These are phyloP conservation scores for Neosalanx taihuensis DNA, from an alignment of 2,797 vertebrate species.

Conservation along the genomic window DNA sequence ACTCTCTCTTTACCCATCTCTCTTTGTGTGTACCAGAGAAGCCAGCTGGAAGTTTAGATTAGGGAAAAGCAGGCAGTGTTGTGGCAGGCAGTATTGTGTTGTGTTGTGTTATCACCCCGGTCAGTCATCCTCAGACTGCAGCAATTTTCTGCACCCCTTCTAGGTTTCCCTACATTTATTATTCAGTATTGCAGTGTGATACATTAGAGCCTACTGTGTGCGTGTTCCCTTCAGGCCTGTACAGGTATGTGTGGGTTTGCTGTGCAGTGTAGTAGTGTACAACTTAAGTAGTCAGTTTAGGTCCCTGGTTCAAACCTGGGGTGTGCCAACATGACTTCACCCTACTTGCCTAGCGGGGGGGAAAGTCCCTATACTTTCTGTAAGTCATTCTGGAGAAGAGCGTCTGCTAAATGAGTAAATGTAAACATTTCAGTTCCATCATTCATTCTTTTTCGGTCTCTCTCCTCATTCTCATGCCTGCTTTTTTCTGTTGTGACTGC, in stretches of 20 bases:
- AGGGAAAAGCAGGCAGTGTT: neutral
- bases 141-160: neutral
- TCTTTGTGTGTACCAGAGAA: neutral
- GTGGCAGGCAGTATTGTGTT: too few relatives aligned
- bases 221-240: neutral
- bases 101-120: neutral
- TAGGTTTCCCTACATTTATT: conserved; percentile 41
- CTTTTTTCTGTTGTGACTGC: neutral
- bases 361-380: too few relatives aligned
- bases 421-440: neutral
- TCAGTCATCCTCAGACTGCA: conserved; percentile 11
- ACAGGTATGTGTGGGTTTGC: conserved; percentile 11
- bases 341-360: too few relatives aligned
- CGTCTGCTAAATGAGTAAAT: too few relatives aligned
- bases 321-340: too few relatives aligned
- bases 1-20: neutral
- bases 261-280: neutral
- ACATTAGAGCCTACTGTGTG: neutral
- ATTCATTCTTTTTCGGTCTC: conserved; percentile 21
- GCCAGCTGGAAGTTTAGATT: neutral
- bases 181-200: conserved; percentile 34
- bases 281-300: neutral
- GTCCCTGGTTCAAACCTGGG: too few relatives aligned
- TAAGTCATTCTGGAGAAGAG: too few relatives aligned
- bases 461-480: neutral